Percentiles rank a stretch among this genome's conserved stretches.
These are phyloP conservation scores for Onchidella celtica DNA, from an alignment of 2,888 invertebrate genomes.

Conservation along the genomic window DNA sequence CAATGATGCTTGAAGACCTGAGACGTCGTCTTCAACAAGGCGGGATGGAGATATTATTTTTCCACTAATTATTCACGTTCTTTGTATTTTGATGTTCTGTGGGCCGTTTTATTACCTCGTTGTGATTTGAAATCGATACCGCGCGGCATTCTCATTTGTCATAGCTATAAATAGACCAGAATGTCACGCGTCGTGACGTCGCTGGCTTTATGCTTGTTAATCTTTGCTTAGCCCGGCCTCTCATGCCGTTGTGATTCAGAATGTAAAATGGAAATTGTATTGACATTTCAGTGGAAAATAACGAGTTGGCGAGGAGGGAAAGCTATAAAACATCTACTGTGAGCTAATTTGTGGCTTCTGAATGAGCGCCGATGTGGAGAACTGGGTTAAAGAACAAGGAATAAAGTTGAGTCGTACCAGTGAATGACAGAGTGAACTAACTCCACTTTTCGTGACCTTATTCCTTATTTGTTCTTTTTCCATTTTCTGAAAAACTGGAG, in stretches of 20 bases:
- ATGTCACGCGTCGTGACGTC: neutral
- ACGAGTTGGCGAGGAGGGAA: slow-evolving; percentile 5
- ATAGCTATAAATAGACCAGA: slow-evolving; percentile 33
- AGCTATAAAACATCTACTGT: slow-evolving; percentile 6
- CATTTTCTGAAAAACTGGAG: no score
- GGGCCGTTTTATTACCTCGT: slow-evolving; percentile 15
- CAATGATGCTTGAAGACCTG: slow-evolving; percentile 13
- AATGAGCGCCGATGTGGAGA: no score
- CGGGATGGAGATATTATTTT: neutral
- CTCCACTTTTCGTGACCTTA: no score
- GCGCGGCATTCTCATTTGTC: slow-evolving; percentile 33
- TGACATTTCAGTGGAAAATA: neutral
- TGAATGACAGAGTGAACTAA: neutral
- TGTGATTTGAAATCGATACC: slow-evolving; percentile 22
- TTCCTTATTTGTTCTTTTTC: no score
- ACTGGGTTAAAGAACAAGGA: no score
- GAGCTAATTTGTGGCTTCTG: no score
- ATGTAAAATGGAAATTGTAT: neutral
- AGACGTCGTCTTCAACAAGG: neutral
- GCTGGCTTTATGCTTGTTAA: neutral
- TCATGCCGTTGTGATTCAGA: slow-evolving; percentile 4
- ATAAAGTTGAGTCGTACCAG: no score
- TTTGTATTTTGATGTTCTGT: slow-evolving; percentile 23
- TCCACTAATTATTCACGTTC: slow-evolving; percentile 37
- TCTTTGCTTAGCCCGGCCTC: neutral